A percentile compares a stretch with the other conserved stretches of the same genome.
phyloP scores from a whole-genome alignment of 2,797 vertebrate species.

The Arrhamphus sclerolepis region DNA sequence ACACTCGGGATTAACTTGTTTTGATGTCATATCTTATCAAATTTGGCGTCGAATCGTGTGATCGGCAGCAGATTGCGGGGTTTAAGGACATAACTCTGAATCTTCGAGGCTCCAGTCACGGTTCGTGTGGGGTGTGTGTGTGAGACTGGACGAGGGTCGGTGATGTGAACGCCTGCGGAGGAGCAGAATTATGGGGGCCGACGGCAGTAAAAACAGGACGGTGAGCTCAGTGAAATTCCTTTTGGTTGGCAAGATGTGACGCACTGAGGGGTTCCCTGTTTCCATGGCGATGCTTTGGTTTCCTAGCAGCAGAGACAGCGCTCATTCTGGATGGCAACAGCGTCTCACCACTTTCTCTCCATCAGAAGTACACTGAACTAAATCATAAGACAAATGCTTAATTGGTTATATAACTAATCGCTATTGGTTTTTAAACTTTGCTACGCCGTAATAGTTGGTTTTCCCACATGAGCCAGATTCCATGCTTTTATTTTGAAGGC shows the following conservation, averaged over 20 bases:
- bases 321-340: too few relatives aligned
- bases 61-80: background rate
- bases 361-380: background rate
- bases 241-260: slow-evolving; percentile 45
- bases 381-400: fast-evolving
- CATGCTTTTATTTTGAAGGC: slow-evolving; percentile 41
- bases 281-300: slow-evolving; percentile 43
- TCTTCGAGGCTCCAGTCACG: fast-evolving
- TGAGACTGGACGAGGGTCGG: background rate
- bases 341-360: too few relatives aligned
- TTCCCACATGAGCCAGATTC: background rate
- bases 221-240: slow-evolving; percentile 55
- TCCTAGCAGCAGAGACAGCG: too few relatives aligned
- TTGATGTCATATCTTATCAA: slow-evolving; percentile 63
- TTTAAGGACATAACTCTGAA: fast-evolving
- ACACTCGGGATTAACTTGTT: slow-evolving; percentile 81
- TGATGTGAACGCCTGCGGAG: slow-evolving; percentile 46
- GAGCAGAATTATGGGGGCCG: slow-evolving; percentile 75
- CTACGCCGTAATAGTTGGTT: fast-evolving
- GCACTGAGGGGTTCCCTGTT: slow-evolving; percentile 39
- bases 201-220: slow-evolving; percentile 77
- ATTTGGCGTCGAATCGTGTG: background rate
- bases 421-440: too few relatives aligned
- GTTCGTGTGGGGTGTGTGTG: background rate
- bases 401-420: background rate